Percentiles rank a stretch among this genome's conserved stretches.
These are phyloP conservation scores for Athalia cordata DNA, from an alignment of 2,888 invertebrate genomes.

Conservation along the genomic window DNA sequence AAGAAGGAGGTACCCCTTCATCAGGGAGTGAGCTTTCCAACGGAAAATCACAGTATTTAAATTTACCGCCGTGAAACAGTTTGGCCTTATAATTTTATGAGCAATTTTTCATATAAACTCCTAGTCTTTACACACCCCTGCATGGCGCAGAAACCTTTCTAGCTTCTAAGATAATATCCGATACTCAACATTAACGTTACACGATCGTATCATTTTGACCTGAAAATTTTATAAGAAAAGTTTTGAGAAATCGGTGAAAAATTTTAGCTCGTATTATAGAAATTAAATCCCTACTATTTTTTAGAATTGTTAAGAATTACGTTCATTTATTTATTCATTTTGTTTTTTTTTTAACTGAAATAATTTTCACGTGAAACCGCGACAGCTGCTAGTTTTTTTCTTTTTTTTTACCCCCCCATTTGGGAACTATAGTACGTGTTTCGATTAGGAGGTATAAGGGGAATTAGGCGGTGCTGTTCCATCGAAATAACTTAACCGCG, in stretches of 20 bases:
- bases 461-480: conserved; percentile 9
- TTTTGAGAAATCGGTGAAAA: too few species aligned
- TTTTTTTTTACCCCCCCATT: background rate
- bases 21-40: conserved; percentile 38
- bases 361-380: too few species aligned
- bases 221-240: too few species aligned
- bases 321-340: too few species aligned
- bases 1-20: conserved; percentile 26
- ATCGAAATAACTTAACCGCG: conserved; percentile 19
- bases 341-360: too few species aligned
- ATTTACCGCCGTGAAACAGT: conserved; percentile 41
- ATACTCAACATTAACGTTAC: background rate
- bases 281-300: background rate
- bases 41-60: conserved; percentile 38
- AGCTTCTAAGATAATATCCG: background rate
- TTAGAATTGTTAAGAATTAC: too few species aligned
- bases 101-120: background rate
- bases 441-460: background rate
- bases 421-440: background rate
- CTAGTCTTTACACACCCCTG: background rate
- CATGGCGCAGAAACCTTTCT: background rate
- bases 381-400: background rate
- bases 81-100: conserved; percentile 33
- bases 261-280: background rate
- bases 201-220: background rate